These are phyloP conservation scores for Lithosia quadra DNA, from an alignment of 2,888 invertebrate species.

Conservation along the genomic window DNA sequence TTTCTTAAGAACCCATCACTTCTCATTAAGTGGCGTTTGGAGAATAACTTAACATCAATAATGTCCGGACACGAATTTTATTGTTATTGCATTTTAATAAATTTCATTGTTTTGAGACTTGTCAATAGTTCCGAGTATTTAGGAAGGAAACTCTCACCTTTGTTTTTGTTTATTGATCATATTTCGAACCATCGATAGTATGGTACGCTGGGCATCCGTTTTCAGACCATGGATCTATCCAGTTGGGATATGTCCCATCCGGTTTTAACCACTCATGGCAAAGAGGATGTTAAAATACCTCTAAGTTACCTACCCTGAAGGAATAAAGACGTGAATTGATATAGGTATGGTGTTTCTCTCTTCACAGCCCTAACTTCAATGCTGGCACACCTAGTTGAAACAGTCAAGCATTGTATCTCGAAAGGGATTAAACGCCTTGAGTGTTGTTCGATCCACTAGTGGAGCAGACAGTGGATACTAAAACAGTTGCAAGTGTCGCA, in stretches of 20 bases:
- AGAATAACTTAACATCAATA: conserved; percentile 86
- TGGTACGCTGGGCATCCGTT: conserved; percentile 5
- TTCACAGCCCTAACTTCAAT: too few species aligned
- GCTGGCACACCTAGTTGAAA: too few species aligned
- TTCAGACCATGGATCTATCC: not conserved
- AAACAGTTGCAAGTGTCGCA: not conserved
- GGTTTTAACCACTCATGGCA: not conserved
- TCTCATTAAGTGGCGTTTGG: conserved; percentile 86
- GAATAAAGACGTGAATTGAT: too few species aligned
- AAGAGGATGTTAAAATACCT: too few species aligned
- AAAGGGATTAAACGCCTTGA: not conserved
- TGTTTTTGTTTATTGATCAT: conserved; percentile 67
- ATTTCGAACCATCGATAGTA: conserved; percentile 48
- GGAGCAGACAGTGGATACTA: too few species aligned
- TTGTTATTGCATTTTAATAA: conserved; percentile 87
- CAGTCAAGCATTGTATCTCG: not conserved
- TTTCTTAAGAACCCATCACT: conserved; percentile 87
- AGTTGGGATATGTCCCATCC: not conserved
- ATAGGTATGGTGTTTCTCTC: too few species aligned
- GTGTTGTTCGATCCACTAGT: too few species aligned
- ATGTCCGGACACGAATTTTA: conserved; percentile 86
- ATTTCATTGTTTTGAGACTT: conserved; percentile 78
- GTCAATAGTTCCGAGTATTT: conserved; percentile 77
- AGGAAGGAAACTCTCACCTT: conserved; percentile 77
- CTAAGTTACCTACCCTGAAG: too few species aligned